Base-by-base conservation (phyloP, 1,140 invertebrate genomes). In the Pemphigus obesinymphae region DNA sequence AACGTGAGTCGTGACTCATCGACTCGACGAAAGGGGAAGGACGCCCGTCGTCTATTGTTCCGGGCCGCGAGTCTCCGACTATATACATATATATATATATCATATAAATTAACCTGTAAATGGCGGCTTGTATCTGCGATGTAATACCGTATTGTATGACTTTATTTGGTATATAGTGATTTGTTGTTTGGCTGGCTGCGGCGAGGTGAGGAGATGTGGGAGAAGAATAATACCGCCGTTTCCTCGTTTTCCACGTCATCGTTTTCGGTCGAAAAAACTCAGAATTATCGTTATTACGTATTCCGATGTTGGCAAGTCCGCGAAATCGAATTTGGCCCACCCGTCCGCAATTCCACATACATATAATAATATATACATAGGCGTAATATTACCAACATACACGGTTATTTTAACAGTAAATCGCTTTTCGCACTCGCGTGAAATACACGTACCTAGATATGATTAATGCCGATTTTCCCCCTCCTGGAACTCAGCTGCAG, bases 1-100 rank as follows among this genome's bases (percentile, higher is more conserved):
- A n/a, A n/a, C n/a, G n/a, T n/a, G n/a, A n/a, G n/a, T n/a, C 66
- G 68, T 72, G 68, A 72, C 40, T 72, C 68, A 72, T 45, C 68
- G 68, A 40, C 15, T 68, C n/a, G 37, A 26, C n/a, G 66, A 29
- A 45, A 72, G 58, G 50, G 76, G 37, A 40, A 48, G 29, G 17
- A 40, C 34, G 3, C 20, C 8, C 34, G 26, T 20, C 8, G 63
- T 23, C 63, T 68, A 40, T 68, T 68, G 37, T 40, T 68, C 34
- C 37, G 48, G n/a, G 3, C n/a, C 34, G 34, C 20, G 8, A 61
- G 58, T 31, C 10, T 40, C n/a, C 34, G 11, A 68, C 63, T 68
- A 23, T 23, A 34, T 55, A 63, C 20, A 31, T 13, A 3, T 17
- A n/a, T n/a, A n/a, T n/a, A n/a, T n/a, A n/a, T n/a, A n/a, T n/a